Base-by-base conservation (phyloP, 2,888 invertebrate species). In the Blastobasis adustella region DNA sequence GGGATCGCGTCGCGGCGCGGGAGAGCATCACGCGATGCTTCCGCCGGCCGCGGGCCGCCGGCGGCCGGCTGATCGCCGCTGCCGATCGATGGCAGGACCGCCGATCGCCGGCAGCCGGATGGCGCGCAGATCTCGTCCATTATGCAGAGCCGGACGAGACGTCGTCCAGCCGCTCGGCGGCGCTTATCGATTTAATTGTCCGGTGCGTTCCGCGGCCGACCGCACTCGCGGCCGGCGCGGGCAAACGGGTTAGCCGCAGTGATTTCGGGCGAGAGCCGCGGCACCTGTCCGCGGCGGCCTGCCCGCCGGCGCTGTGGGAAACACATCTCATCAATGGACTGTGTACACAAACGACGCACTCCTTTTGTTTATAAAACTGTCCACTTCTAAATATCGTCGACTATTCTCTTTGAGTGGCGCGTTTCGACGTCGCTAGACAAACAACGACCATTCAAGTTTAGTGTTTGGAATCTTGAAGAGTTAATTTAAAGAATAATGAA, bases 321-420 rank as follows among this genome's bases (percentile, higher is more conserved):
- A 77, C 71, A 66, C 76, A 70, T 74, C 74, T 77, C 76, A 74
- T 82, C 82, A 84, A 85, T 85, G 79, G 75, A 60, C 73, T 71
- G 76, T 70, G 78, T 72, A 77, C 72, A 76, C 76, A 75, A 67
- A 69, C 71, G 68, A 68, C 68, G 70, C 72, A 71, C 73, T 76
- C 65, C 67, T 72, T 79, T 83, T 88, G 84, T 88, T 87, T 87
- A 85, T 82, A 79, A 86, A 87, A 87, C 87, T 84, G 83, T 82
- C 85, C 82, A 85, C 86, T 86, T 75, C 72, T 78, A 75, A 69
- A 71, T 67, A 67, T 66, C 69, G 57, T 71, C 65, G 70, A 72
- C 73, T 73, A 40, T 41, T 49, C 41, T 10, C 63, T 63, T 67
- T 66, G 71, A 78, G 72, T 71, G 76, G 69, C 66, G 69, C 69